These are phyloP conservation scores for Crotalus horridus DNA, from an alignment of 2,113 vertebrate genomes.

Conservation along the genomic window DNA sequence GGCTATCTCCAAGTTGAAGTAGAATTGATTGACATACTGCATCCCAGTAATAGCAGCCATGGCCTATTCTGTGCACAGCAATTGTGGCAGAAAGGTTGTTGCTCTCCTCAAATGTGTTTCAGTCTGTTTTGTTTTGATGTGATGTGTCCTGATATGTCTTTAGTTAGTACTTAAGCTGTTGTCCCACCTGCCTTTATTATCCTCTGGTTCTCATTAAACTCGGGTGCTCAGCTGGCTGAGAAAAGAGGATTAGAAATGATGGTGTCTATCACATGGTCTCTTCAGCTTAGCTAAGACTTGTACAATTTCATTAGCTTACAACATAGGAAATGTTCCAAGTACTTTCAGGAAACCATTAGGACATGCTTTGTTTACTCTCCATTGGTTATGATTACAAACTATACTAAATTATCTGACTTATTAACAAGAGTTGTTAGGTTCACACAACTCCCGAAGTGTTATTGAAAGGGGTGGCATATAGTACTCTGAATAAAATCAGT, in stretches of 20 bases:
- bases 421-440: not conserved
- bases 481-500: not conserved
- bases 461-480: not conserved
- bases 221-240: not conserved
- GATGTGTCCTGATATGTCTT: not conserved
- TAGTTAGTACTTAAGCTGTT: not conserved
- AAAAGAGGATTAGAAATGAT: not conserved
- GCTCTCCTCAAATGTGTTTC: not conserved
- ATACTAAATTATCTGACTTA: not conserved
- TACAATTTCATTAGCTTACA: not conserved
- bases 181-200: not conserved
- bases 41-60: not conserved
- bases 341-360: not conserved
- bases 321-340: not conserved
- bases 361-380: not conserved
- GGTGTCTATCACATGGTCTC: not conserved
- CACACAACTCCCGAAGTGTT: not conserved
- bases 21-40: not conserved
- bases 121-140: not conserved
- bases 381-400: not conserved
- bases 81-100: not conserved
- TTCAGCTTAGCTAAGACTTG: not conserved
- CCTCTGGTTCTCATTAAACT: not conserved
- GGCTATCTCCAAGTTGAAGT: not conserved
- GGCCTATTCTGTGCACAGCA: not conserved